Evolutionary conservation across 2,113 vertebrate species (phyloP).

Genomic region (Siphamia tubifer): DNA sequence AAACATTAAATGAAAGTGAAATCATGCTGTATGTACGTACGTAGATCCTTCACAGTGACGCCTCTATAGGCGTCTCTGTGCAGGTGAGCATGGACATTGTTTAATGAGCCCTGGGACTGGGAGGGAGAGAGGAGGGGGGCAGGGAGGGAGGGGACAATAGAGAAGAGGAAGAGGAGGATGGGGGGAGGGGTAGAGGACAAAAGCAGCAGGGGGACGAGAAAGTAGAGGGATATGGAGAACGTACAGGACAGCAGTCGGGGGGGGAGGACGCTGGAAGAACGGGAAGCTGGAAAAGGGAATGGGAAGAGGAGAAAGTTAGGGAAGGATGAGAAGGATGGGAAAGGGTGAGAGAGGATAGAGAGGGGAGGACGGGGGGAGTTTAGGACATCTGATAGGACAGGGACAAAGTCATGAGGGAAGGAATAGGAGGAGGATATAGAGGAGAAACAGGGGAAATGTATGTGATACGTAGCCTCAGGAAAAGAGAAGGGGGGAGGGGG

Average conservation of each 20-base stretch:
- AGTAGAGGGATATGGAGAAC: not conserved
- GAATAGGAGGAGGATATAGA: conserved; percentile 22
- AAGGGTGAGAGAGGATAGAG: not conserved
- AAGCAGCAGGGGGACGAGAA: conserved; percentile 6
- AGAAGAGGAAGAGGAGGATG: conserved; percentile 1
- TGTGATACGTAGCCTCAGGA: conserved; percentile 65
- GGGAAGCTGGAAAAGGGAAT: not conserved
- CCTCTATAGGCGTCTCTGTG: conserved; percentile 50
- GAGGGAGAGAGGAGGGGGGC: conserved; percentile 22
- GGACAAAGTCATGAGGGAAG: conserved; percentile 51
- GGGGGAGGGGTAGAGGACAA: conserved; percentile 51
- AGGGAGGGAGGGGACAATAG: conserved; percentile 30
- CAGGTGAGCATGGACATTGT: conserved; percentile 69
- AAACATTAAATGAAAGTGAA: conserved; percentile 21
- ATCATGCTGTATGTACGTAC: not conserved
- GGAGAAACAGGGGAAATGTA: conserved; percentile 56
- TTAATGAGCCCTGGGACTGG: conserved; percentile 65
- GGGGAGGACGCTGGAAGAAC: not conserved
- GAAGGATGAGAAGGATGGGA: not conserved
- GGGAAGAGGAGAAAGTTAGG: not conserved
- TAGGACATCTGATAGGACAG: conserved; percentile 46
- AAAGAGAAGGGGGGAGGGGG: conserved; percentile 11
- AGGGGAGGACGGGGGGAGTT: conserved; percentile 17
- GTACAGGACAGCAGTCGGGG: not conserved
- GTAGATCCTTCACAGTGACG: conserved; percentile 16